Percentiles rank a stretch among this genome's conserved stretches.
These are phyloP conservation scores for Minunthozetes semirufus DNA, from an alignment of 2,888 invertebrate genomes.

Conservation along the genomic window DNA sequence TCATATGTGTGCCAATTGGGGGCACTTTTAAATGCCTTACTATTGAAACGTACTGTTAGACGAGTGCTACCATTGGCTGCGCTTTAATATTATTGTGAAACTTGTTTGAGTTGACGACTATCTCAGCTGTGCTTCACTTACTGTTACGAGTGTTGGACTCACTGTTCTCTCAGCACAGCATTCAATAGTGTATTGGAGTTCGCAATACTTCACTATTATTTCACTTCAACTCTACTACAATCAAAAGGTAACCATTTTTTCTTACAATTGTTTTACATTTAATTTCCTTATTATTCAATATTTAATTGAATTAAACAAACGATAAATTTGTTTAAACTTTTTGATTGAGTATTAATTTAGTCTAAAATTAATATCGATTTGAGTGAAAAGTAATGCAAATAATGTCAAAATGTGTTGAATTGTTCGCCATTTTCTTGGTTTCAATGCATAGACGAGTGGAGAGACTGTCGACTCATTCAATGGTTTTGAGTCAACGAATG, in stretches of 20 bases:
- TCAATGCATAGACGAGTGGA: neutral
- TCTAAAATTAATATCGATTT: neutral
- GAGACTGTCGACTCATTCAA: neutral
- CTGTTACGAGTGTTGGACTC: neutral
- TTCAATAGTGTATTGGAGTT: neutral
- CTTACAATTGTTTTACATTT: neutral
- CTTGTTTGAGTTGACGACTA: conserved; percentile 5
- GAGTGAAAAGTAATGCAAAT: neutral
- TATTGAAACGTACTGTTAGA: neutral
- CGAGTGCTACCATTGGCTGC: neutral
- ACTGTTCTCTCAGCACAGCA: neutral
- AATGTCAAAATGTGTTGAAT: neutral
- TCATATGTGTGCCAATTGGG: neutral
- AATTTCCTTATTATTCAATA: neutral
- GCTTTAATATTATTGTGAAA: neutral
- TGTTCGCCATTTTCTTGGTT: neutral
- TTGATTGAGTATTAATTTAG: neutral
- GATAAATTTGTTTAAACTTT: neutral
- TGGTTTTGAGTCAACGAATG: too few species aligned
- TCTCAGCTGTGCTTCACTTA: conserved; percentile 18
- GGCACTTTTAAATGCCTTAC: neutral
- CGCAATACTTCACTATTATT: neutral
- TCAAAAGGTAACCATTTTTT: conserved; percentile 15
- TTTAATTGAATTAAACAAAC: neutral
- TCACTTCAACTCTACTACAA: neutral